Conservation (phyloP, 1,140 invertebrate species). For the Meteorus sp. region DNA sequence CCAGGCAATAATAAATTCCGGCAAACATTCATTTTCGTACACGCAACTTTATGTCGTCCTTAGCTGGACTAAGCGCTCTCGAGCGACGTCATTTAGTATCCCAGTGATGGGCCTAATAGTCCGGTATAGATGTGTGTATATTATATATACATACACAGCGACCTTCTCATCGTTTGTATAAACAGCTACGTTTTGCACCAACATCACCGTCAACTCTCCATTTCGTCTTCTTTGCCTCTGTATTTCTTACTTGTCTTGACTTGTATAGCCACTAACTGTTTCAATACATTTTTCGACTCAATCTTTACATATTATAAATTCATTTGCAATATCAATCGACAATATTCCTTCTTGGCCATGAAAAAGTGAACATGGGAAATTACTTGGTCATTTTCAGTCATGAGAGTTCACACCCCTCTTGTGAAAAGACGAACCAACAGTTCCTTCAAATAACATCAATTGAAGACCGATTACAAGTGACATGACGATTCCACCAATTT, state of each 20-base stretch:
- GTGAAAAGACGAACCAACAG: no score
- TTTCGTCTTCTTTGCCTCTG: background rate
- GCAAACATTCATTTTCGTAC: slow-evolving; percentile 60
- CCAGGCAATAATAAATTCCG: slow-evolving; percentile 58
- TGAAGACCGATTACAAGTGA: no score
- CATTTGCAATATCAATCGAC: no score
- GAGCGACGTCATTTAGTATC: slow-evolving; percentile 55
- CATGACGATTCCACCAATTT: no score
- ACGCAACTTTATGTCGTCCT: slow-evolving; percentile 59
- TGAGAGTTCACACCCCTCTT: no score
- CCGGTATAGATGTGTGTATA: slow-evolving; percentile 3
- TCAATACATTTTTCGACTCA: background rate
- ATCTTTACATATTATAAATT: no score
- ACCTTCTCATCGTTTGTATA: slow-evolving; percentile 25
- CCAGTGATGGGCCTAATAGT: slow-evolving; percentile 53
- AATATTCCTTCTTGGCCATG: no score
- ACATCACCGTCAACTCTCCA: background rate
- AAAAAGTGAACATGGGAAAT: no score
- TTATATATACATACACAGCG: slow-evolving; percentile 32
- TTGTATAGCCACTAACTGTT: background rate
- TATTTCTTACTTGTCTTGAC: background rate
- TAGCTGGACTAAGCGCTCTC: slow-evolving; percentile 53
- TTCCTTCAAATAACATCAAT: no score
- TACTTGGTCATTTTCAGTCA: no score
- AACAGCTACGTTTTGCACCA: slow-evolving; percentile 7